Conservation (phyloP, 1,140 invertebrate genomes). For the Bombus vancouverensis region DNA sequence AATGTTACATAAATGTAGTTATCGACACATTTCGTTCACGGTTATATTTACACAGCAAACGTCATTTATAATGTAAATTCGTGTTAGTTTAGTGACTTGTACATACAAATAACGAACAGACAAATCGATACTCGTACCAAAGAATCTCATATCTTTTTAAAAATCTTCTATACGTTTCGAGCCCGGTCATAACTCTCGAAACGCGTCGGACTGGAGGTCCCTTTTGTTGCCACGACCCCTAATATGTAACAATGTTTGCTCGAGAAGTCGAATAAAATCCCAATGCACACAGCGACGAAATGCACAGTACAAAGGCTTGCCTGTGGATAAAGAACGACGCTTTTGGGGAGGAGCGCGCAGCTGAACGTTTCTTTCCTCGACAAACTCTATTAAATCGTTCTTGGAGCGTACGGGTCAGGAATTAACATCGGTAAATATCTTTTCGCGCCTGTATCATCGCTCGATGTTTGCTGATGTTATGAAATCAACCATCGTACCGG, state of each 20-base stretch:
- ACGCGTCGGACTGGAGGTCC: not conserved
- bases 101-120: too few species aligned
- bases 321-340: conserved; percentile 30
- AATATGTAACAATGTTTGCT: conserved; percentile 58
- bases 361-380: conserved; percentile 28
- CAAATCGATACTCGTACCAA: not conserved
- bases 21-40: not conserved
- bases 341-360: conserved; percentile 28
- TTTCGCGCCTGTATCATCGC: conserved; percentile 26
- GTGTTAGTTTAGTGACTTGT: not conserved
- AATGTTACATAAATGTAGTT: too few species aligned
- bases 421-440: conserved; percentile 56
- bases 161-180: not conserved
- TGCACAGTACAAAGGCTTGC: conserved; percentile 51
- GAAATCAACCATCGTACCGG: conserved; percentile 24
- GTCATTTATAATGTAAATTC: not conserved
- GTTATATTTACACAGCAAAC: not conserved
- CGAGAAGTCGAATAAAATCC: conserved; percentile 62
- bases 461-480: conserved; percentile 39
- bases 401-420: not conserved
- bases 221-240: conserved; percentile 32
- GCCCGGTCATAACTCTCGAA: not conserved
- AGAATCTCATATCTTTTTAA: not conserved
- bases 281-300: conserved; percentile 59
- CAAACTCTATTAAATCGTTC: conserved; percentile 51